Conservation (phyloP, 2,797 vertebrate genomes). For the Lepidocolaptes lacrymiger region DNA sequence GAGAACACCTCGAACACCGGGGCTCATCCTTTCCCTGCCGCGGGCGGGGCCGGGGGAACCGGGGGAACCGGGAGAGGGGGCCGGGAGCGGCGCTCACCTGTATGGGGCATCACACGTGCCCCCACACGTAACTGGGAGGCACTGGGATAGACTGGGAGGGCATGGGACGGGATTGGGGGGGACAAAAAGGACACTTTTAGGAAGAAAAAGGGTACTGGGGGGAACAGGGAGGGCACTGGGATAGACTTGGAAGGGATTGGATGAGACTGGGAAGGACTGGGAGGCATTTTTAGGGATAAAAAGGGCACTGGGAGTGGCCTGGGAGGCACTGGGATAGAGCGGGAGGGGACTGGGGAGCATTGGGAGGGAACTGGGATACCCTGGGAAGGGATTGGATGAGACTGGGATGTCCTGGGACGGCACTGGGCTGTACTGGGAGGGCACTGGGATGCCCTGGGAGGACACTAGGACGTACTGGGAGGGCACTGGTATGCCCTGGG, state of each 20-base stretch:
- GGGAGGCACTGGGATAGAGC: not conserved
- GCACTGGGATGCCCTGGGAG: too few relatives aligned
- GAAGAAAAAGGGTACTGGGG: not conserved
- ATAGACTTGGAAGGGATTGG: not conserved
- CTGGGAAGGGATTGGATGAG: not conserved
- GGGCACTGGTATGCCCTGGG: too few relatives aligned
- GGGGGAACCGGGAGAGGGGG: not conserved
- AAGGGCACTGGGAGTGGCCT: not conserved
- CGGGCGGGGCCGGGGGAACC: not conserved
- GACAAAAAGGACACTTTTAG: not conserved
- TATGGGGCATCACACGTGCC: not conserved
- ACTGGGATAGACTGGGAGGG: not conserved
- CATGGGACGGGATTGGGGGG: too few relatives aligned
- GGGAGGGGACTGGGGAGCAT: not conserved
- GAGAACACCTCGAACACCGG: rapidly evolving
- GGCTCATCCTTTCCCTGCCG: too few relatives aligned
- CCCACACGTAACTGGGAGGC: not conserved
- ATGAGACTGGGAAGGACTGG: not conserved
- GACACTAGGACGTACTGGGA: too few relatives aligned
- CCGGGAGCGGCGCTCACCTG: not conserved
- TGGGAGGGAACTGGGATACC: too few relatives aligned
- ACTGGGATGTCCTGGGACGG: too few relatives aligned
- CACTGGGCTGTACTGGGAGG: too few relatives aligned
- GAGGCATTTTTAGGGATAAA: not conserved
- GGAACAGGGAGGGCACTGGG: not conserved